Conservation (phyloP, 1,140 invertebrate species). For the Rhynchophorus ferrugineus region DNA sequence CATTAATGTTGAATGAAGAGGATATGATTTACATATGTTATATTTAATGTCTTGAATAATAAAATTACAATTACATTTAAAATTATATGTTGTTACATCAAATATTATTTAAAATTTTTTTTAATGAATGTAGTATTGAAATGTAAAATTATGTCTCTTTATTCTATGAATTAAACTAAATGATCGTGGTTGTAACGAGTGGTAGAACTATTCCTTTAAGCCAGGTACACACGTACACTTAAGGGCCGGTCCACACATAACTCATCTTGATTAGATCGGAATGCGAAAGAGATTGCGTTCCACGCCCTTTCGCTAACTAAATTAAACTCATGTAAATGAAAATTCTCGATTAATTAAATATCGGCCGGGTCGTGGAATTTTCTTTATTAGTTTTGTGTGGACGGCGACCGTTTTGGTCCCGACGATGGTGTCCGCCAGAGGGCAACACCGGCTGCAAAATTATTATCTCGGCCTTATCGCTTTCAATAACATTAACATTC, state of each 20-base stretch:
- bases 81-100: too few relatives aligned
- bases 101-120: too few relatives aligned
- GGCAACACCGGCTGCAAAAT: background rate
- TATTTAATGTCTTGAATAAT: too few relatives aligned
- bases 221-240: background rate
- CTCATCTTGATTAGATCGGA: slow-evolving; percentile 2
- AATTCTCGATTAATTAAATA: slow-evolving; percentile 3
- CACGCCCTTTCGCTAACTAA: background rate
- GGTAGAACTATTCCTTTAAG: background rate
- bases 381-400: background rate
- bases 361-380: background rate
- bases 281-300: slow-evolving; percentile 2
- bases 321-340: slow-evolving; percentile 4
- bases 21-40: too few relatives aligned
- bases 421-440: background rate
- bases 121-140: too few relatives aligned
- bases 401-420: background rate
- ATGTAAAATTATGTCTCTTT: too few relatives aligned
- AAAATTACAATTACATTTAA: too few relatives aligned
- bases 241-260: background rate
- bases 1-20: too few relatives aligned
- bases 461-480: background rate
- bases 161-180: too few relatives aligned
- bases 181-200: too few relatives aligned
- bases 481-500: background rate